A percentile compares a stretch with the other conserved stretches of the same genome.
Evolutionary conservation across 2,888 invertebrate genomes (phyloP).

Genomic region (Lymantria monacha): DNA sequence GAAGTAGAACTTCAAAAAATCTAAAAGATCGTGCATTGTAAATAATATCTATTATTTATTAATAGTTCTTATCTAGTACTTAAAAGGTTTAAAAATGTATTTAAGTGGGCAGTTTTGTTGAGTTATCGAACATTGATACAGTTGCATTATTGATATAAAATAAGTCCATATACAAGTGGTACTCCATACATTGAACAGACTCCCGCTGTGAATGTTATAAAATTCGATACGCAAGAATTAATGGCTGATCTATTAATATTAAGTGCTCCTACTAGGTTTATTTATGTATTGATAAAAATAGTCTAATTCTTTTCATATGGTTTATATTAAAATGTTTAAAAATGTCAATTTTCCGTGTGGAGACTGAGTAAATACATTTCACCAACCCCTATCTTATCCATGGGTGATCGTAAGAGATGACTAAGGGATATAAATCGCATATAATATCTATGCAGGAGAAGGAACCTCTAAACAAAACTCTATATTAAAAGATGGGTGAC

Average conservation of each 20-base stretch:
- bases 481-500: no score
- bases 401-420: no score
- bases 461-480: no score
- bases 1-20: no score
- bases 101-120: slow-evolving; percentile 36
- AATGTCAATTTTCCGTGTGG: no score
- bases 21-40: slow-evolving; percentile 2
- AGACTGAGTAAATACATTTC: no score
- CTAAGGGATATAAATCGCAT: no score
- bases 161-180: background rate
- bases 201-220: slow-evolving; percentile 16
- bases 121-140: slow-evolving; percentile 25
- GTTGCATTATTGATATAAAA: background rate
- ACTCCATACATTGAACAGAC: slow-evolving; percentile 15
- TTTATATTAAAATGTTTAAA: no score
- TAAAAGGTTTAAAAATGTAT: slow-evolving; percentile 37
- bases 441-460: no score
- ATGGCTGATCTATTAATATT: slow-evolving; percentile 6
- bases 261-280: slow-evolving; percentile 8
- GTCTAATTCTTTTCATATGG: background rate
- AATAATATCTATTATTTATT: slow-evolving; percentile 12
- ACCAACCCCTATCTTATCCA: no score
- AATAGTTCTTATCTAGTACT: slow-evolving; percentile 38
- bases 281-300: slow-evolving; percentile 7
- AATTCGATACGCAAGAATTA: slow-evolving; percentile 27